A percentile compares a stretch with the other conserved stretches of the same genome.
Conservation (phyloP, 2,888 invertebrate species). For the Heliconius hortense region DNA sequence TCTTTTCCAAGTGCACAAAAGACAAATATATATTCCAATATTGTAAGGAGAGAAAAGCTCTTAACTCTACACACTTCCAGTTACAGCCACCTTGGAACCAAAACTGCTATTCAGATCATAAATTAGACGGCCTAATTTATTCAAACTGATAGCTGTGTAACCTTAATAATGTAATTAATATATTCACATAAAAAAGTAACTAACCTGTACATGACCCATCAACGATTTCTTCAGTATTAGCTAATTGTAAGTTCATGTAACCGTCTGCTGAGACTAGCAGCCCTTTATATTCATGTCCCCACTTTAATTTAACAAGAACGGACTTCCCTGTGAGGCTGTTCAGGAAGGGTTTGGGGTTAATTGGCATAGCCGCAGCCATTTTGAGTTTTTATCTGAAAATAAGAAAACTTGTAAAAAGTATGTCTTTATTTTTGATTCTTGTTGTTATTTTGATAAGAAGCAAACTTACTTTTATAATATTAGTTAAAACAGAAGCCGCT, state of each 20-base stretch:
- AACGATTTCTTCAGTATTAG: constrained; percentile 98
- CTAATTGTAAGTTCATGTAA: constrained; percentile 99
- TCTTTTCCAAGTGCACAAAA: too few species aligned
- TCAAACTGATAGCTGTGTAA: background rate
- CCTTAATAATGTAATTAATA: background rate
- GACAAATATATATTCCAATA: too few species aligned
- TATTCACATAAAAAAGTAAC: constrained; percentile 36
- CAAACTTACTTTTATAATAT: constrained; percentile 18
- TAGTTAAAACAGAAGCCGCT: constrained; percentile 21
- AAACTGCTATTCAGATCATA: background rate
- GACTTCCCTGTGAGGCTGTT: constrained; percentile 99
- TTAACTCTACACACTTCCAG: too few species aligned
- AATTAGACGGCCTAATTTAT: background rate
- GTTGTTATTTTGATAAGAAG: background rate
- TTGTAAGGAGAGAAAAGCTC: too few species aligned
- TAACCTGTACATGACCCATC: constrained; percentile 94
- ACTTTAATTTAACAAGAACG: constrained; percentile 98
- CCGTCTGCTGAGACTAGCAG: constrained; percentile 98
- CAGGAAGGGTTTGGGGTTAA: constrained; percentile 99
- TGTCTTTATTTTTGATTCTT: background rate
- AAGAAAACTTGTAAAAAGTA: background rate
- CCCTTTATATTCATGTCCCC: constrained; percentile 99
- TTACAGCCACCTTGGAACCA: background rate
- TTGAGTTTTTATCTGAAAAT: constrained; percentile 39
- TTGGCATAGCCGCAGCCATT: constrained; percentile 95